Base-by-base conservation (phyloP, 2,797 vertebrate genomes). In the Epinephelus coioides region DNA sequence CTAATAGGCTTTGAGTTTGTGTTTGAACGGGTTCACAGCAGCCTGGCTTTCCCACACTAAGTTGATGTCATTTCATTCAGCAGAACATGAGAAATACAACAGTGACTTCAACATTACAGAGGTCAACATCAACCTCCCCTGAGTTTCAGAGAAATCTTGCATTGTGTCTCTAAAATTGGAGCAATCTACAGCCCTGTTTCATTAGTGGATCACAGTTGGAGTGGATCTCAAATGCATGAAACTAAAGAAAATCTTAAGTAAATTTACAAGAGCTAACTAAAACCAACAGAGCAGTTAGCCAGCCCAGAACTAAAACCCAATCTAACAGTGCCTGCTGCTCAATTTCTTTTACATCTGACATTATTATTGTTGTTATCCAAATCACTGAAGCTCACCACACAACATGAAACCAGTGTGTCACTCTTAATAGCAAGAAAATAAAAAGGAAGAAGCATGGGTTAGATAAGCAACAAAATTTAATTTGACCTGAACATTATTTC, bases 1-100 rank as follows among this genome's bases (percentile, higher is more conserved):
- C 79, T 89, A 90, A 93, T 86, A 85, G 86, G 89, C 84, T 90
- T 92, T 88, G 64, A 78, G 80, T 69, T 76, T 78, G 69, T 72
- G 40, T 86, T 76, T 76, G 44, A 86, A 69, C n/a, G 23, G 21
- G 6, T 59, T 78, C 65, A 60, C 21, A 61, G 79, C n/a, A 54
- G 70, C 38, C 43, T 46, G 63, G 49, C 10, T 87, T 78, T 76
- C 50, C 66, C 66, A 69, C 63, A 73, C 54, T 60, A 25, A 73
- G 23, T 14, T 44, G 17, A 61, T 59, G 17, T 61, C 15, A 62
- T 72, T 71, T 56, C 61, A 77, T 75, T 30, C 54, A 77, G 15
- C 34, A 65, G 19, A 61, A 63, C 25, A 68, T 46, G 21, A 69
- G 34, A 69, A 78, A 62, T 21, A 68, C 49, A 77, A 67, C 56